Base-by-base conservation (phyloP, 2,797 vertebrate genomes). In the Macroramphosus scolopax region DNA sequence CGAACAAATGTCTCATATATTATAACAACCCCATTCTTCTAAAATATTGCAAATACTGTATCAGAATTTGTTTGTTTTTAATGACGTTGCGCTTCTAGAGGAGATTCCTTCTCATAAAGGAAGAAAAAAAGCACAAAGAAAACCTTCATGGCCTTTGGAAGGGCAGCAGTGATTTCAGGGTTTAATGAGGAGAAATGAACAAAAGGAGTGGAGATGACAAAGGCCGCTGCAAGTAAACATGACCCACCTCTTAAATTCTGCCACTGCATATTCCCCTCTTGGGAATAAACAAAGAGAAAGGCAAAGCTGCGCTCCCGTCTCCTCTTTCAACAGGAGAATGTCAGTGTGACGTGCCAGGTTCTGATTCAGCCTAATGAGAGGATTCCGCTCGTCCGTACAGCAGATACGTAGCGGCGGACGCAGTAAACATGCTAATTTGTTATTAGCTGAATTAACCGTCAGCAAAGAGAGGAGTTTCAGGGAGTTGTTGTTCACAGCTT, bases 311-410 rank as follows among this genome's bases (percentile, higher is more conserved):
- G 45, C 59, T 54, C 41, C 50, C 68, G 25, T 64, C 28, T 61
- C 17, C 44, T 62, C 65, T 60, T 60, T 58, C 34, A 63, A 60
- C 51, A 71, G 52, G 43, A 56, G 55, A 78, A 79, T 84, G 80
- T 75, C 80, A 84, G 49, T 25, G 46, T 86, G 84, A 84, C 38
- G 16, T 73, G 73, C 68, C 71, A 65, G 59, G 61, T 42, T 63
- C 78, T 85, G 86, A 86, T 85, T 78, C 31, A 56, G 68, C 79
- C 76, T 88, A 87, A 87, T 82, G 77, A 88, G 79, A 70, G 63
- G 37, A 42, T 38, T 32, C 36, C 40, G 38, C 47, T 37, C 33
- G 32, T 29, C 35, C 37, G 14, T 14, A 18, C 15, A 69, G 18
- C n/a, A n/a, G n/a, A n/a, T n/a, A n/a, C n/a, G n/a, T n/a, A n/a